A percentile compares a stretch with the other conserved stretches of the same genome.
Evolutionary conservation across 30 jellyfish, hydroid and myxozoan genomes (phyloP).

Genomic region (Mastigias papua): DNA sequence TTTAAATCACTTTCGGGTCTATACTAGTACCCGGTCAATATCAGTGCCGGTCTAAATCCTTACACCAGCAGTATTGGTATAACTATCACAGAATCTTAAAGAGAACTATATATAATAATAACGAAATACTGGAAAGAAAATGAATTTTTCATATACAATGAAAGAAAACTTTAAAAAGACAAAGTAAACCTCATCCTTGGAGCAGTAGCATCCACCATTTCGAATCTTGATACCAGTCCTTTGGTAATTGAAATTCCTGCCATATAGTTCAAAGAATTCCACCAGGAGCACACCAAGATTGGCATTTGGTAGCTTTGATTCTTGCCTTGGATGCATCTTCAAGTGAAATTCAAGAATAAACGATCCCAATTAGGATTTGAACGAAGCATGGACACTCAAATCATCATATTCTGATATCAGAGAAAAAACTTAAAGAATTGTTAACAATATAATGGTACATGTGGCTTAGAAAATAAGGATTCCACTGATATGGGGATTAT

Average conservation of each 20-base stretch:
- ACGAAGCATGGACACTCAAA: too few species aligned
- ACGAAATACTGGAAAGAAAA: neutral
- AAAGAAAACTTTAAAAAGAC: neutral
- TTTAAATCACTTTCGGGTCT: too few species aligned
- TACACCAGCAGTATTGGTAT: too few species aligned
- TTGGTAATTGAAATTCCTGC: slow-evolving; percentile 89
- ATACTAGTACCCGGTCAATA: too few species aligned
- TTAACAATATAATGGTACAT: too few species aligned
- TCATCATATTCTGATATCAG: too few species aligned
- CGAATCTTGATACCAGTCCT: slow-evolving; percentile 86
- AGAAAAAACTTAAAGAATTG: too few species aligned
- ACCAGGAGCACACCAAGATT: slow-evolving; percentile 93
- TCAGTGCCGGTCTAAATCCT: too few species aligned
- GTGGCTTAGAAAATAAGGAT: too few species aligned
- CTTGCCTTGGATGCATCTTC: slow-evolving; percentile 90
- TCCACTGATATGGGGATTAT: too few species aligned
- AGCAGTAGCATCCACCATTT: slow-evolving; percentile 91
- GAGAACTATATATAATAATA: neutral
- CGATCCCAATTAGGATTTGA: too few species aligned
- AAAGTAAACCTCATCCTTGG: slow-evolving; percentile 75
- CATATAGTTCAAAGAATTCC: slow-evolving; percentile 95
- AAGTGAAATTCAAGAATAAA: neutral
- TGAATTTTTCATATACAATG: too few species aligned
- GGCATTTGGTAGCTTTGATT: slow-evolving; percentile 75
- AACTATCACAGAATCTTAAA: neutral